phyloP scores from a whole-genome alignment of 1,140 invertebrate genomes.

The Bacillus rossius region DNA sequence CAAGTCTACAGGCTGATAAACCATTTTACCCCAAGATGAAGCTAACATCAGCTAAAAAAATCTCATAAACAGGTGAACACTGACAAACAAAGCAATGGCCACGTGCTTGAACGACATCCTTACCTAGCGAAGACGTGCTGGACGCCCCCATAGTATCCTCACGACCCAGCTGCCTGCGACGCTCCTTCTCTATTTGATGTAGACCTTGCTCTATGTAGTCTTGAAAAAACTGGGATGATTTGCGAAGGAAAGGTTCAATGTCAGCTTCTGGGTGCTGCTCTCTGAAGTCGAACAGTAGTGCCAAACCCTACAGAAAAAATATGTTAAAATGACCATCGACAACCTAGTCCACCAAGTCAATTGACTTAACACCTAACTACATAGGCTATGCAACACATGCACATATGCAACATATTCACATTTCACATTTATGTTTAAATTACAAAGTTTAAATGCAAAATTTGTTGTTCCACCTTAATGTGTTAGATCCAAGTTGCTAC shows the following conservation, averaged over 20 bases:
- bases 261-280: conserved; percentile 86
- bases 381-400: neutral
- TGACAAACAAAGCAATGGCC: neutral
- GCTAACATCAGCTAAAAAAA: neutral
- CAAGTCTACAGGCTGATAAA: neutral
- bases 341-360: neutral
- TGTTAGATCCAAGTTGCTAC: no score
- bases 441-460: no score
- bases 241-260: conserved; percentile 83
- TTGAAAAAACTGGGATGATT: conserved; percentile 86
- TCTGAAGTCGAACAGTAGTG: conserved; percentile 85
- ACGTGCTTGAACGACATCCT: neutral
- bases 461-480: no score
- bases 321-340: neutral
- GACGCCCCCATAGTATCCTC: neutral
- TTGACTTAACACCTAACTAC: neutral
- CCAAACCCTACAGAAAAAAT: conserved; percentile 59
- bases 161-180: conserved; percentile 15
- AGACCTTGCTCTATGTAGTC: conserved; percentile 87
- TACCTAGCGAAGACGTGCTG: neutral
- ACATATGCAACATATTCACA: neutral
- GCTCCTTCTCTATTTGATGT: conserved; percentile 63
- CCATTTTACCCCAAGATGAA: neutral
- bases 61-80: neutral
- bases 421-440: conserved; percentile 1